phyloP scores from a whole-genome alignment of 2,888 invertebrate species.

The Bombylius major region DNA sequence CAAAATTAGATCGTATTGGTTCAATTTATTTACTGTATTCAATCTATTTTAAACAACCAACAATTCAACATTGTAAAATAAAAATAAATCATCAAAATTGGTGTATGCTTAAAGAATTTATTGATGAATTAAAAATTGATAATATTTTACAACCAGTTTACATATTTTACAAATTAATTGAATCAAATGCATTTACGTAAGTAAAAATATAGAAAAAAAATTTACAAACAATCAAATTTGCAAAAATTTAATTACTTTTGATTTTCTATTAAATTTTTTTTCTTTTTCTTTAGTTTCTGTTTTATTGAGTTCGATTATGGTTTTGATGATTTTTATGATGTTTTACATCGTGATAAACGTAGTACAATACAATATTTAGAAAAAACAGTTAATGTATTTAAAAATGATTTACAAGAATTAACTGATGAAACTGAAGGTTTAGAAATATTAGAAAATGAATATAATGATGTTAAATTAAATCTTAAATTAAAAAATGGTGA shows the following conservation, averaged over 20 bases:
- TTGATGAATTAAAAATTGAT: conserved; percentile 3
- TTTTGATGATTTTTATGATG: conserved; percentile 4
- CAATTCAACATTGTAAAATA: conserved; percentile 11
- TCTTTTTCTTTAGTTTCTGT: conserved; percentile 5
- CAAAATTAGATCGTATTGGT: conserved; percentile 6
- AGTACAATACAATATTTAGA: too few relatives aligned
- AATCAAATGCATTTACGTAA: conserved; percentile 11
- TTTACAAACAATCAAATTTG: background rate
- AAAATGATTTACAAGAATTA: background rate
- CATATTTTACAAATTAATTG: conserved; percentile 13
- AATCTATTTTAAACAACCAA: conserved; percentile 15
- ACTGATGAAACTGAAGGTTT: conserved; percentile 1
- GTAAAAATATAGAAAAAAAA: background rate
- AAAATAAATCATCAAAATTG: conserved; percentile 9
- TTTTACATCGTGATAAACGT: background rate
- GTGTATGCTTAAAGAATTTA: conserved; percentile 6
- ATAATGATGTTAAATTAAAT: conserved; percentile 15
- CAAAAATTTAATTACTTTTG: too few relatives aligned
- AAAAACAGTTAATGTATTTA: background rate
- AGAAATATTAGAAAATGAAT: conserved; percentile 10
- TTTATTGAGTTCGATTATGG: conserved; percentile 4
- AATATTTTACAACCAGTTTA: conserved; percentile 7
- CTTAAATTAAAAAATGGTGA: background rate
- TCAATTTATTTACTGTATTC: conserved; percentile 13
- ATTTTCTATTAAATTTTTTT: background rate